Evolutionary conservation across 2,888 invertebrate species (phyloP).

Genomic region (Trichopoda pennipes): DNA sequence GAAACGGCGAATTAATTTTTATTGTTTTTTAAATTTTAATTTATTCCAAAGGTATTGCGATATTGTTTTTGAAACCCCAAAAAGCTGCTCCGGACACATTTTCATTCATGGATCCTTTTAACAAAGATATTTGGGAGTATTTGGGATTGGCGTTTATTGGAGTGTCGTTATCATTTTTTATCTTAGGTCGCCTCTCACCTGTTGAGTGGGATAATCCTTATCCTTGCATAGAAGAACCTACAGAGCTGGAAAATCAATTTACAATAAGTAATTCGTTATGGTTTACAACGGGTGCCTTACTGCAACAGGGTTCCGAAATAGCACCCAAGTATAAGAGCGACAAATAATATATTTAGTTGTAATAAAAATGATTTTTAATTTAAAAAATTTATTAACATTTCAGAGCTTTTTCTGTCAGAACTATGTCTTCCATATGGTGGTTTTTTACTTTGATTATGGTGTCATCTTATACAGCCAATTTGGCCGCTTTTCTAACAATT

Average conservation of each 20-base stretch:
- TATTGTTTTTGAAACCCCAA: slow-evolving; percentile 92
- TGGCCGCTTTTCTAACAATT: slow-evolving; percentile 93
- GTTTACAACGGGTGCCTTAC: slow-evolving; percentile 92
- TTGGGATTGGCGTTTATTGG: slow-evolving; percentile 90
- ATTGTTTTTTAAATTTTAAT: no score
- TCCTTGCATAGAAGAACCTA: slow-evolving; percentile 91
- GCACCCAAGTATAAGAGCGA: slow-evolving; percentile 84
- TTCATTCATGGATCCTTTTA: slow-evolving; percentile 95
- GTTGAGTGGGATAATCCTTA: slow-evolving; percentile 94
- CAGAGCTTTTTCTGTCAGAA: slow-evolving; percentile 92
- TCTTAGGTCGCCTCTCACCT: slow-evolving; percentile 90
- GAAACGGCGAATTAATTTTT: no score
- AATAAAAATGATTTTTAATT: neutral
- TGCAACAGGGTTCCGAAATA: slow-evolving; percentile 94
- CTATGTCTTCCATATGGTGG: slow-evolving; percentile 93
- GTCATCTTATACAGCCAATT: slow-evolving; percentile 93
- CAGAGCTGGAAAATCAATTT: slow-evolving; percentile 91
- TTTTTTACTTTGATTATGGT: slow-evolving; percentile 91
- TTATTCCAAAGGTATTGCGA: slow-evolving; percentile 87
- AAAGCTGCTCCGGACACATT: slow-evolving; percentile 92
- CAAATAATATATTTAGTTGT: neutral
- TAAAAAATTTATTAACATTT: slow-evolving; percentile 8
- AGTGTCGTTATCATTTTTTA: slow-evolving; percentile 89
- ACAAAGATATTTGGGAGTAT: slow-evolving; percentile 91
- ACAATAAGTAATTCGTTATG: slow-evolving; percentile 91